Base-by-base conservation (phyloP, 1,140 invertebrate genomes). In the Euwallacea fornicatus region DNA sequence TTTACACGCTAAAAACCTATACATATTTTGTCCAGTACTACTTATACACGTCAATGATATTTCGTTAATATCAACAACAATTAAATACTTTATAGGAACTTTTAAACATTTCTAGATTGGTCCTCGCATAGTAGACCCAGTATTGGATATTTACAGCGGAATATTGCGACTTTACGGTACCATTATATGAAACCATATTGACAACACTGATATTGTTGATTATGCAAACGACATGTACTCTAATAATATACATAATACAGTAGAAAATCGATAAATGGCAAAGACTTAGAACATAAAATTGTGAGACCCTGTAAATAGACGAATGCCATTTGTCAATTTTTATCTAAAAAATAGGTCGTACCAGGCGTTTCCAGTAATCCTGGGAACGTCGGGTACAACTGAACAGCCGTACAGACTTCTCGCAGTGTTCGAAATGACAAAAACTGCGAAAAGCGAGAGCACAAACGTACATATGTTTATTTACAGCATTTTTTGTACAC, bases 221-320 rank as follows among this genome's bases (percentile, higher is more conserved):
- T 73, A 66, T 74, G 67, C 73, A 71, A 76, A 75, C 76, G 75
- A 73, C 69, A 74, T 74, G 77, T 78, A 75, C 77, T 56, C 8
- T 50, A 11, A 11, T 50, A 11, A 50, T 50, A 50, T 6, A 11
- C 46, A 50, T 13, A 50, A 50, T 11, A 11, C 46, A 11, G 21
- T 42, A 8, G n/a, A 71, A 41, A 65, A 71, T 71, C 54, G 61
- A 65, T 44, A 65, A 65, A 47, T 33, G 69, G 60, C 69, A 71
- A 65, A 47, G 58, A 71, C 62, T 71, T 65, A 60, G 46, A 65
- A 71, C 62, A 56, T 79, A 77, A 79, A 79, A 74, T 63, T 79
- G 75, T 79, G 77, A 77, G 79, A 81, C 80, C 80, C 80, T 81
- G 80, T 78, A 80, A 69, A 78, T 73, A 79, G 78, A 79, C 78